A percentile compares a stretch with the other conserved stretches of the same genome.
Conservation (phyloP, 2,888 invertebrate species). For the Drosophila suboccidentalis region DNA sequence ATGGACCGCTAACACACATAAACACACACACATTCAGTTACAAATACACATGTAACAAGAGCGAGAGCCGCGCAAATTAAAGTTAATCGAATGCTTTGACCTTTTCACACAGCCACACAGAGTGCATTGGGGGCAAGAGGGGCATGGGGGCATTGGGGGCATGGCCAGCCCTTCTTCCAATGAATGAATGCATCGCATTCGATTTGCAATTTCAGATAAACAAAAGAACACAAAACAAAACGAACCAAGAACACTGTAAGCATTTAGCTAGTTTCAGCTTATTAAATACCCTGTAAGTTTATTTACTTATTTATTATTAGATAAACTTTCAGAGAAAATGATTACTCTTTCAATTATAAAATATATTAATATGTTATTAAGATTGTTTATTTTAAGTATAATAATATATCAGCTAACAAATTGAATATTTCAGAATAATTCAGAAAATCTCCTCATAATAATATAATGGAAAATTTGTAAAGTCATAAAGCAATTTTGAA, state of each 20-base stretch:
- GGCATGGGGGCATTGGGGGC: constrained; percentile 34
- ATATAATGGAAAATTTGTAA: no score
- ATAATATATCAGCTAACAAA: no score
- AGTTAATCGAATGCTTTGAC: constrained; percentile 82
- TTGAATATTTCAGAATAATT: no score
- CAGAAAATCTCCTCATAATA: no score
- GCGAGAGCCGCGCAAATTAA: constrained; percentile 71
- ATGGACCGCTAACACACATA: constrained; percentile 50
- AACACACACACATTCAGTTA: constrained; percentile 6
- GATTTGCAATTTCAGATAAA: constrained; percentile 77
- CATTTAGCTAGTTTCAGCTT: neutral
- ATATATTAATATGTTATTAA: no score
- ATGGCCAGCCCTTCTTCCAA: constrained; percentile 68
- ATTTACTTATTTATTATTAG: no score
- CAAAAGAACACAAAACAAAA: constrained; percentile 23
- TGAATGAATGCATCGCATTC: constrained; percentile 59
- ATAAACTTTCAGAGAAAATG: no score
- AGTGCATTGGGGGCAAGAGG: constrained; percentile 16
- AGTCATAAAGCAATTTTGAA: no score
- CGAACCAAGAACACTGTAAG: constrained; percentile 6
- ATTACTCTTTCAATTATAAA: no score
- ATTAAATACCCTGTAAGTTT: constrained; percentile 20
- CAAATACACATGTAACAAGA: neutral
- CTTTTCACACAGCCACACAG: constrained; percentile 67
- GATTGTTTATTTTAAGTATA: no score